These are phyloP conservation scores for Sitodiplosis mosellana DNA, from an alignment of 1,140 invertebrate genomes.

Conservation along the genomic window DNA sequence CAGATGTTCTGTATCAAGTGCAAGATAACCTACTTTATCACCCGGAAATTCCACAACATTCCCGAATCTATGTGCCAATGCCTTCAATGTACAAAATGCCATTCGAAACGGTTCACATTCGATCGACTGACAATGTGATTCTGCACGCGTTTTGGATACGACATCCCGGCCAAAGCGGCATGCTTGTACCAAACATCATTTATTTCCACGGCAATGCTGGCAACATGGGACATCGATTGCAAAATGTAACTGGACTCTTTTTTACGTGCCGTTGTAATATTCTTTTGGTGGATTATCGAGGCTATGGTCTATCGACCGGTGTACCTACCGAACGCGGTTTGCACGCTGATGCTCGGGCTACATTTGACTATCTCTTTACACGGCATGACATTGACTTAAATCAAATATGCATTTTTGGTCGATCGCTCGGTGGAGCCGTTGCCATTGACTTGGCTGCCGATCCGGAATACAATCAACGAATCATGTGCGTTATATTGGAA, in stretches of 20 bases:
- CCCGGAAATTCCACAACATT: conserved; percentile 72
- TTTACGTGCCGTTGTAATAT: conserved; percentile 67
- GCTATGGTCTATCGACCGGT: conserved; percentile 86
- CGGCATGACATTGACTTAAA: conserved; percentile 64
- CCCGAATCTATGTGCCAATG: conserved; percentile 65
- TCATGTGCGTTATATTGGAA: conserved; percentile 76
- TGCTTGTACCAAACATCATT: conserved; percentile 55
- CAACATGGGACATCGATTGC: conserved; percentile 80
- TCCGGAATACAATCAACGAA: conserved; percentile 48
- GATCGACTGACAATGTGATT: conserved; percentile 57
- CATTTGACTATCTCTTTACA: conserved; percentile 63
- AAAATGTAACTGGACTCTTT: conserved; percentile 62
- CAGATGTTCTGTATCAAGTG: conserved; percentile 64
- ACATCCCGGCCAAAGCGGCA: conserved; percentile 45
- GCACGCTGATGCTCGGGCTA: conserved; percentile 72
- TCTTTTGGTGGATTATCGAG: conserved; percentile 80
- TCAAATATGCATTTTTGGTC: conserved; percentile 82
- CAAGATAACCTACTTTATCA: conserved; percentile 78
- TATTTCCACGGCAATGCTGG: conserved; percentile 94
- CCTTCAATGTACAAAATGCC: conserved; percentile 40
- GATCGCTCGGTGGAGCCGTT: conserved; percentile 76
- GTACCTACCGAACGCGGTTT: conserved; percentile 69
- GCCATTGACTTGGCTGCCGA: conserved; percentile 52
- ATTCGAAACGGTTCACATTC: conserved; percentile 64
- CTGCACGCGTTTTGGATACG: conserved; percentile 76